A percentile compares a stretch with the other conserved stretches of the same genome.
Evolutionary conservation across 2,888 invertebrate species (phyloP).

Genomic region (Agrochola litura): DNA sequence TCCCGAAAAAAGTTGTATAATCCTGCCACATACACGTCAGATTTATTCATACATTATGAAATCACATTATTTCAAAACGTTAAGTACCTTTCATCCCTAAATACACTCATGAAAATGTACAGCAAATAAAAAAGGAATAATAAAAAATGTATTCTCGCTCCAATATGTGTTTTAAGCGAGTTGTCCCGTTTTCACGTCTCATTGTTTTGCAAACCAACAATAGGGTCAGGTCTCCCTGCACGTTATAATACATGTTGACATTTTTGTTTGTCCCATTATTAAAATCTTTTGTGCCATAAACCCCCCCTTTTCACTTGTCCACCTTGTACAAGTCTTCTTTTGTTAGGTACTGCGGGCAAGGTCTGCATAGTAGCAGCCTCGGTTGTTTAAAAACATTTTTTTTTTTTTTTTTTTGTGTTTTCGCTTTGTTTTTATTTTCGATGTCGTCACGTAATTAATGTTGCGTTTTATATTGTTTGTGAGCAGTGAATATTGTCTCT

Average conservation of each 20-base stretch:
- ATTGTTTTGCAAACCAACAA: slow-evolving; percentile 63
- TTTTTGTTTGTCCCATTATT: slow-evolving; percentile 84
- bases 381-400: slow-evolving; percentile 41
- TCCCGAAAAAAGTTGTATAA: slow-evolving; percentile 31
- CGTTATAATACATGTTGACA: slow-evolving; percentile 79
- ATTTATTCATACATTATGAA: slow-evolving; percentile 26
- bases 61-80: slow-evolving; percentile 44
- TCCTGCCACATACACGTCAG: slow-evolving; percentile 14
- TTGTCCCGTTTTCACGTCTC: slow-evolving; percentile 61
- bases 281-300: slow-evolving; percentile 83
- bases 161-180: slow-evolving; percentile 64
- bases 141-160: slow-evolving; percentile 46
- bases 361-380: slow-evolving; percentile 28
- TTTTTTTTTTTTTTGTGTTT: slow-evolving; percentile 29
- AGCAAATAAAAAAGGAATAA: slow-evolving; percentile 40
- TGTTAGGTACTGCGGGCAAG: slow-evolving; percentile 54
- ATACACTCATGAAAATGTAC: slow-evolving; percentile 39
- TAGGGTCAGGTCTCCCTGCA: slow-evolving; percentile 58
- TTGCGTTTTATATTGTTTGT: slow-evolving; percentile 38
- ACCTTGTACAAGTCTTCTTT: slow-evolving; percentile 56
- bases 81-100: slow-evolving; percentile 55
- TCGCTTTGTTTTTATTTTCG: slow-evolving; percentile 37
- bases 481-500: slow-evolving; percentile 22
- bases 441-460: slow-evolving; percentile 46
- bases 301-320: slow-evolving; percentile 56